Percentiles rank a stretch among this genome's conserved stretches.
phyloP scores from a whole-genome alignment of 2,113 vertebrate genomes.

The Campylomormyrus tamandua region DNA sequence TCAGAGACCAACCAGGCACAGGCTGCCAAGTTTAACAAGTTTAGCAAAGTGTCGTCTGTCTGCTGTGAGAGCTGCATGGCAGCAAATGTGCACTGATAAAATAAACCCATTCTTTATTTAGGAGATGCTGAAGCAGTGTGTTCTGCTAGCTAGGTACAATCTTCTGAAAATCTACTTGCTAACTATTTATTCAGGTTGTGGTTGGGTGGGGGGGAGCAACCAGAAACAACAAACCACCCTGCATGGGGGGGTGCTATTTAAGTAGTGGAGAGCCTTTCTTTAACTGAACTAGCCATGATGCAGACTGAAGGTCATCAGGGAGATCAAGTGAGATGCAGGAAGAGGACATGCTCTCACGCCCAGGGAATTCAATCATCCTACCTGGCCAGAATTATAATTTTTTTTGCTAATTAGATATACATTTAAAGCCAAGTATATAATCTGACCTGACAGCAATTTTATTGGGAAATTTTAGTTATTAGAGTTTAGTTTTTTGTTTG shows the following conservation, averaged over 20 bases:
- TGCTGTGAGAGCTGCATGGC: not conserved
- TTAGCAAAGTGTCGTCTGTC: not conserved
- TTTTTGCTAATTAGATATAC: not conserved
- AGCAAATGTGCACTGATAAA: not conserved
- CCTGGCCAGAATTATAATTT: not conserved
- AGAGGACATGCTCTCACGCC: not conserved
- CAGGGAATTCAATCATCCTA: not conserved
- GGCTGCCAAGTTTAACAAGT: not conserved
- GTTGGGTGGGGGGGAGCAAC: too few species aligned
- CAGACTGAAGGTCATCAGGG: not conserved
- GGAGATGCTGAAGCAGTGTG: not conserved
- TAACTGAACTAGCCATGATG: too few species aligned
- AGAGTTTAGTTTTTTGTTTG: not conserved
- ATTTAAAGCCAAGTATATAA: not conserved
- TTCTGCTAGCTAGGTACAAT: not conserved
- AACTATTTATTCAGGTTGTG: not conserved
- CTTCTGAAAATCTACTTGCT: not conserved
- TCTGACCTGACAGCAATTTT: not conserved
- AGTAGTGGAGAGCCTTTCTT: too few species aligned
- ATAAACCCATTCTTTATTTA: not conserved
- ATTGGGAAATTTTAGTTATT: not conserved
- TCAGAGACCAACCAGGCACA: not conserved
- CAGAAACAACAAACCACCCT: too few species aligned
- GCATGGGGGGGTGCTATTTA: too few species aligned
- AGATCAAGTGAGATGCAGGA: not conserved